Evolutionary conservation across 1,140 invertebrate genomes (phyloP), one percentile per base, ranked within the genome.

Genomic region (Drosophila orosa): DNA sequence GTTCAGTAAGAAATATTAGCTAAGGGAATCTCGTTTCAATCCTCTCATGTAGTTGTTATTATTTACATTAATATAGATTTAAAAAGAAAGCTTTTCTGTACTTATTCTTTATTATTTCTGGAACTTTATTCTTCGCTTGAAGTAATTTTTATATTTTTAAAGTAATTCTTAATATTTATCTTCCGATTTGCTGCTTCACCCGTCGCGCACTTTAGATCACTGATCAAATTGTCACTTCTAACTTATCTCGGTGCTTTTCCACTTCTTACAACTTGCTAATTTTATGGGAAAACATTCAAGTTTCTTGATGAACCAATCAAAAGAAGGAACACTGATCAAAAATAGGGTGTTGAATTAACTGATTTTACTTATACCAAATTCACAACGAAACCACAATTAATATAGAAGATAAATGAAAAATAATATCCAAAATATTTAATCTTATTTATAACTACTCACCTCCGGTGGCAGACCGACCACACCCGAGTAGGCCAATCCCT

Each of bases 401-500:
- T 3, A 17, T 29, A 12, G 1, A n/a, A 29, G 4, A 31, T 31
- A 2, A 1, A 13, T 33, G 3, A 9, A 8, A 17, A 61, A 52
- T 37, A 19, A 10, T 2, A 3, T 13, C 17, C 24, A 8, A 59
- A 40, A 17, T 5, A 15, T 5, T 6, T 24, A 17, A 31, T n/a
- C 25, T 12, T 5, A 6, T 24, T n/a, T 0, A 15, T 13, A 17
- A 29, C 22, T 9, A 66, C 78, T 72, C 25, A 90, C 91, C 74
- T 96, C 93, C 2, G 95, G 92, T 6, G 95, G 95, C 72, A 98
- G 92, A 19, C 96, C 96, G 22, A 97, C 97, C 59, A 98, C 95
- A 66, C 95, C 95, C 9, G 97, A 95, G 91, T 98, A 98, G 5
- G 97, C 97, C 63, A 98, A 92, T 15, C 95, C 95, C 81, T 96